Base-by-base conservation (phyloP, 2,888 invertebrate species). In the Beris chalybata region DNA sequence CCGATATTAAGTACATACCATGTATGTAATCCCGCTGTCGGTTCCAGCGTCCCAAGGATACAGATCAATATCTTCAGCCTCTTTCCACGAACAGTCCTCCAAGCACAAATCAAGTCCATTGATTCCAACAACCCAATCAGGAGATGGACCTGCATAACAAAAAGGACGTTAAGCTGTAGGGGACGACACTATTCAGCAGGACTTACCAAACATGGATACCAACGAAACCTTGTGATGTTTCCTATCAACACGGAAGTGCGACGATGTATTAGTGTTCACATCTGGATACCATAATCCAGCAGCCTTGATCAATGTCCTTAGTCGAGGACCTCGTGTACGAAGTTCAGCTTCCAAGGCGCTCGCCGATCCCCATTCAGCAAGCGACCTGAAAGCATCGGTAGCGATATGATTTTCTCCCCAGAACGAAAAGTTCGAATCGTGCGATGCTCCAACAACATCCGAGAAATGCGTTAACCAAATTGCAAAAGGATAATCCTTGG, bases 51-150 rank as follows among this genome's bases (percentile, higher is more conserved):
- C 98, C 83, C 93, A 96, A 0, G 97, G 97, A 76, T 87, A 92
- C 38, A 99, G 83, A 81, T 97, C 94, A 50, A 97, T 83, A 47
- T 87, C 86, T 74, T 91, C 83, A 67, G 89, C 85, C 72, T 91
- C 90, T n/a, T 87, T 85, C 99, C 99, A 99, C 0, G 92, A 86
- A 78, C 98, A 96, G 81, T 97, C 93, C 69, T 85, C 82, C 67
- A 88, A 84, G 76, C 99, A 99, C 7, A 99, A 84, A 76, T 97
- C 91, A 64, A 97, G 81, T 0, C 92, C 90, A 66, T 86, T 92
- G 43, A 98, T 89, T 0, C 98, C 98, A 52, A 97, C 93, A 73
- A 97, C 92, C 98, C 98, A 99, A 83, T 99, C 98, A 0, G 98
- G 98, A 11, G 96, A 95, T 0, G 98, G 98, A 1, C 95, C 92